Evolutionary conservation across 2,113 vertebrate genomes (phyloP), one percentile per base, ranked within the genome.

Genomic region (Acinonyx jubatus): DNA sequence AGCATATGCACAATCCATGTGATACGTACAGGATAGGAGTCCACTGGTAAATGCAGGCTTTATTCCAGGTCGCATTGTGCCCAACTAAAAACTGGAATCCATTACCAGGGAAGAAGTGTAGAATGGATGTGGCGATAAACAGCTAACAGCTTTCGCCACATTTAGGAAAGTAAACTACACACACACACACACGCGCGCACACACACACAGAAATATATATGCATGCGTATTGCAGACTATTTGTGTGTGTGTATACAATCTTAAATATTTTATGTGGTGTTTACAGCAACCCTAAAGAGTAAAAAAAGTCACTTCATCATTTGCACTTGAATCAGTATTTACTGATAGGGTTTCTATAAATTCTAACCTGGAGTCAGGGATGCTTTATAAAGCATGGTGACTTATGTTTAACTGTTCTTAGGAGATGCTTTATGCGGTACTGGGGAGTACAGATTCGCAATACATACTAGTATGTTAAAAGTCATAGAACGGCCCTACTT

Each of bases 321-420:
- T 91, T 95, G 11, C 79, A 73, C 73, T 88, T 97, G 66, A 79
- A 36, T 87, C n/a, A 4, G 3, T 94, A 57, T 61, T 84, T 73
- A 61, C 29, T 63, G 1, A 23, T 48, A 81, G n/a, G 8, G 74
- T 88, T 41, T 73, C 45, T 94, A 10, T 52, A 84, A 73, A 68
- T 91, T 93, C 27, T 83, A 71, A 15, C 57, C 8, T 68, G 18
- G 45, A 50, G 23, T 61, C 25, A 31, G 14, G 48, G 31, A 38
- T 66, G 21, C 33, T 57, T 84, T 38, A 65, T 85, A 65, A 55
- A 36, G 68, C 81, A 50, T 45, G 2, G 6, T 65, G 19, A 55
- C 5, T 66, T 41, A 33, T 6, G 31, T 11, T 89, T 31, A 41
- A 29, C 4, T 83, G 2, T 55, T 65, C 29, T 27, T 29, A 13